Base-by-base conservation (phyloP, 2,888 invertebrate genomes). In the Parnassius mnemosyne region DNA sequence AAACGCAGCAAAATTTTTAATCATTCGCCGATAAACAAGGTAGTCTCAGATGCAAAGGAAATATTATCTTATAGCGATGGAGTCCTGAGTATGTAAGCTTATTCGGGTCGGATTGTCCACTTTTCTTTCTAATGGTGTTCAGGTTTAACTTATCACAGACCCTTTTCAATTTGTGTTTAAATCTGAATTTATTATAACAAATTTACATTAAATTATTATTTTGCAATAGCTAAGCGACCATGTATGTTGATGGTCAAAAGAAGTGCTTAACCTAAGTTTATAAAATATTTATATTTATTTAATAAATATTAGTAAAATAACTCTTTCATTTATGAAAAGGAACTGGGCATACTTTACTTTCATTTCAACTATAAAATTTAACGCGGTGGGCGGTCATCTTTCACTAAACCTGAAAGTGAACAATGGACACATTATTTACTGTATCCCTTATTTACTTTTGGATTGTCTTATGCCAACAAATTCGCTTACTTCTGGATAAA, bases 401-500 rank as follows among this genome's bases (percentile, higher is more conserved):
- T 47, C 10, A 34, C 34, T 13, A 53, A 47, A 56, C 55, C 52
- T 25, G 13, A 49, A 53, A 63, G 59, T 56, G n/a, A 63, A 47
- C 53, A 44, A 42, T 59, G 13, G 25, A n/a, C 12, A 57, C 68
- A 69, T 67, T 65, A 67, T 65, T 65, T 64, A 64, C 64, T 71
- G 16, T 16, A 16, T 16, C 16, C 16, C 16, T 16, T 16, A 1
- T 16, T 65, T 64, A 64, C 64, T 71, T 83, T 78, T 68, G 71
- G 74, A 74, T 76, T 74, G 72, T 66, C 71, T 66, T 69, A 74
- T 71, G 76, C 77, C n/a, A 54, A 63, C 69, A 76, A 67, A 75
- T 77, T 76, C 71, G 84, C 84, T 85, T 85, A 71, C 69, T 68
- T 71, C 69, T 77, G 80, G 77, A 74, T 70, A 66, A 68, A 72